These are phyloP conservation scores for Cotesia chilonis DNA, from an alignment of 1,140 invertebrate genomes.

Conservation along the genomic window DNA sequence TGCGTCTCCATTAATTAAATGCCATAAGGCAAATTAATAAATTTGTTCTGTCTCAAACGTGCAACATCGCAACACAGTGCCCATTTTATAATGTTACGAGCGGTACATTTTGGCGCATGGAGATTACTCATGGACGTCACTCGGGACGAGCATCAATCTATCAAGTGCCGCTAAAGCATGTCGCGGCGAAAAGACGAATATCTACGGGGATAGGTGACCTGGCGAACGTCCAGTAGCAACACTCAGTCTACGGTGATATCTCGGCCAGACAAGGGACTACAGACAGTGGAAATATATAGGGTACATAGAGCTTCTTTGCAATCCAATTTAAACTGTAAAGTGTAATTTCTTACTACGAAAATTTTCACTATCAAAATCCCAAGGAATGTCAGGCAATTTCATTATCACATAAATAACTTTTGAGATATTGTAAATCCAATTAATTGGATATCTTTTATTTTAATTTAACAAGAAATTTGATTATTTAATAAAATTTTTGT, in stretches of 20 bases:
- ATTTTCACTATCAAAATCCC: too few species aligned
- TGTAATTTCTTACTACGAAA: background rate
- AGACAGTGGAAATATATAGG: too few species aligned
- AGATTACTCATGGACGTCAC: slow-evolving; percentile 51
- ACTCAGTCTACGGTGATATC: slow-evolving; percentile 7
- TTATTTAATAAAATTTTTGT: too few species aligned
- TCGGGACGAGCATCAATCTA: slow-evolving; percentile 54
- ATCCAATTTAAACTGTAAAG: background rate
- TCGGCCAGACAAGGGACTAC: background rate
- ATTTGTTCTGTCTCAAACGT: slow-evolving; percentile 1
- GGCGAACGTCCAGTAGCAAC: slow-evolving; percentile 41
- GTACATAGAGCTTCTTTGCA: background rate
- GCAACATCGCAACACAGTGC: background rate
- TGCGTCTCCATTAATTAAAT: background rate
- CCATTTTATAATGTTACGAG: slow-evolving; percentile 6
- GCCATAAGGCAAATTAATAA: slow-evolving; percentile 8
- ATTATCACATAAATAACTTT: too few species aligned
- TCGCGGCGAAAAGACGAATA: slow-evolving; percentile 57
- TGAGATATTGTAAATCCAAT: too few species aligned
- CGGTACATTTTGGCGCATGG: slow-evolving; percentile 41
- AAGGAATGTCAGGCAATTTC: too few species aligned
- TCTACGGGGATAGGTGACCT: slow-evolving; percentile 51
- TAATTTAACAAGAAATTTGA: too few species aligned
- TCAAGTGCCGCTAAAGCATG: slow-evolving; percentile 46
- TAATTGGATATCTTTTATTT: too few species aligned